phyloP scores from a whole-genome alignment of 1,140 invertebrate genomes.

The Drosophila truncata region DNA sequence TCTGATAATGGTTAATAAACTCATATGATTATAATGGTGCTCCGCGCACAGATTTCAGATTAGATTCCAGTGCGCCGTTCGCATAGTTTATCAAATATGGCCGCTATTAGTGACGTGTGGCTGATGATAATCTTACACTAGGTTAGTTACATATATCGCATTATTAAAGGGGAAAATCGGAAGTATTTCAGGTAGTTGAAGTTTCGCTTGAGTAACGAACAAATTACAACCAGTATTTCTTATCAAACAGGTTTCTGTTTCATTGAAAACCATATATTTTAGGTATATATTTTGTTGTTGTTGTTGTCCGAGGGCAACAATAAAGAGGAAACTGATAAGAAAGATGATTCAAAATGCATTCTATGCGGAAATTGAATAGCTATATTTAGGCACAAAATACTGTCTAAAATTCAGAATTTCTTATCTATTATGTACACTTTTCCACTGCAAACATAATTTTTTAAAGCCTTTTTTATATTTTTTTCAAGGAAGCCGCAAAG shows the following conservation, averaged over 20 bases:
- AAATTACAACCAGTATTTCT: neutral
- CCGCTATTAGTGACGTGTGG: conserved; percentile 36
- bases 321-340: conserved; percentile 15
- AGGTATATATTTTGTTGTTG: neutral
- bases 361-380: neutral
- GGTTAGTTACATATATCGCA: conserved; percentile 36
- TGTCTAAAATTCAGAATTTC: neutral
- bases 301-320: neutral
- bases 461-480: neutral
- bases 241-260: conserved; percentile 8
- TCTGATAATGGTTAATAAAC: conserved; percentile 35
- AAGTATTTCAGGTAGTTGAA: neutral
- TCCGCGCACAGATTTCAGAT: conserved; percentile 52
- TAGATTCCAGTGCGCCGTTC: conserved; percentile 52
- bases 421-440: neutral
- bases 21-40: conserved; percentile 20
- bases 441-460: neutral
- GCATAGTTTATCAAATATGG: conserved; percentile 62
- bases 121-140: conserved; percentile 38
- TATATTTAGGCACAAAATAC: neutral
- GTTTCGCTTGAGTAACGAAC: neutral
- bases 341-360: neutral
- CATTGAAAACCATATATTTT: neutral
- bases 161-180: conserved; percentile 14
- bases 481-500: neutral